These are phyloP conservation scores for Trachops cirrhosus DNA, from an alignment of 2,797 vertebrate genomes.

Conservation along the genomic window DNA sequence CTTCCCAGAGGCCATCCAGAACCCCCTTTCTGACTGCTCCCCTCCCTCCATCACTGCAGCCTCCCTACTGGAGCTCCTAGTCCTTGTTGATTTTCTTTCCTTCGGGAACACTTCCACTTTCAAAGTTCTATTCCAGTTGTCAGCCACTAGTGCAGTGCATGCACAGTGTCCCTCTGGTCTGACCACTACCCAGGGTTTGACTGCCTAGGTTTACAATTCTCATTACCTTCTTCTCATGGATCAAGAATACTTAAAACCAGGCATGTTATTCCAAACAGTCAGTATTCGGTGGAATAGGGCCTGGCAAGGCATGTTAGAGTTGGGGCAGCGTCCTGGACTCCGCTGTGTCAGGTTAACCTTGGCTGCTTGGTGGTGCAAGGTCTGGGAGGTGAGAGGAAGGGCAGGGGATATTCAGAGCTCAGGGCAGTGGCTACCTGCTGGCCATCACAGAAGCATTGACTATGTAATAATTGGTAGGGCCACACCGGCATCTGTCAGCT, in stretches of 20 bases:
- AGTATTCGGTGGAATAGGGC: background rate
- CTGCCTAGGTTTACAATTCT: background rate
- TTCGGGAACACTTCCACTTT: background rate
- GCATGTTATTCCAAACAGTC: background rate
- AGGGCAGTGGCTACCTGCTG: background rate
- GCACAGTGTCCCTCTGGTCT: background rate
- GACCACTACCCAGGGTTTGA: background rate
- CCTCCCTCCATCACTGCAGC: accelerated
- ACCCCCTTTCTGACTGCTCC: too few relatives aligned
- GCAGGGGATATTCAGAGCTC: background rate
- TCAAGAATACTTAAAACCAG: background rate
- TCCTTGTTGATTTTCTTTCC: background rate
- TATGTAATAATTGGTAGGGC: background rate
- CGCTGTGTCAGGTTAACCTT: background rate
- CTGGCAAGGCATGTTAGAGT: background rate
- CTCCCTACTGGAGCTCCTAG: background rate
- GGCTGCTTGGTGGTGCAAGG: background rate
- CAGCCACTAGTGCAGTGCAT: background rate
- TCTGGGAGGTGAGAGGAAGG: background rate
- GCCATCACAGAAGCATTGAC: background rate
- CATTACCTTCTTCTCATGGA: background rate
- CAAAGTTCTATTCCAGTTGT: background rate
- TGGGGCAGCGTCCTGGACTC: background rate
- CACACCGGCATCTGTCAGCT: background rate
- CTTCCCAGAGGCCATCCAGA: background rate